phyloP scores from a whole-genome alignment of 2,888 invertebrate species.

The Timema cristinae region DNA sequence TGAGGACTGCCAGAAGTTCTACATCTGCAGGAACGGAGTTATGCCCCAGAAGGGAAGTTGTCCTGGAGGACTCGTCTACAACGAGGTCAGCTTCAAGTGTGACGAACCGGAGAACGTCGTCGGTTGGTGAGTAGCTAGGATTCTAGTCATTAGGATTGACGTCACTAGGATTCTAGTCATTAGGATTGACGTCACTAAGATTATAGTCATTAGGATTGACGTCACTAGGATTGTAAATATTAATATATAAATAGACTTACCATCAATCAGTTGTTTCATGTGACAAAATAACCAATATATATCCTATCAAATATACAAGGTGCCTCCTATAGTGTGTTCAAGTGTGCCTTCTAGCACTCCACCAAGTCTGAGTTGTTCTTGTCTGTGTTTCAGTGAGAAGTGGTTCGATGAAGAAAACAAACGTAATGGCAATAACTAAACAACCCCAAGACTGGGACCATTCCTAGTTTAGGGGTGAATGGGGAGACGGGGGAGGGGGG shows the following conservation, averaged over 20 bases:
- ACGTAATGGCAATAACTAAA: constrained; percentile 28
- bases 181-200: background rate
- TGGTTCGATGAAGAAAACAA: constrained; percentile 57
- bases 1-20: constrained; percentile 77
- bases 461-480: no score
- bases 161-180: background rate
- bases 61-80: constrained; percentile 69
- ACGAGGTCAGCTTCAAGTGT: constrained; percentile 70
- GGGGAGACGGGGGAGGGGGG: no score
- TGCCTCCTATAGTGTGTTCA: no score
- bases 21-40: constrained; percentile 73
- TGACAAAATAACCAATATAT: no score
- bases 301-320: no score
- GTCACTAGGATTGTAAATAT: background rate
- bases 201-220: background rate
- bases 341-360: no score
- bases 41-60: constrained; percentile 74
- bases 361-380: constrained; percentile 16
- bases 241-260: no score
- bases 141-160: background rate
- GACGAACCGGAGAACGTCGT: constrained; percentile 71
- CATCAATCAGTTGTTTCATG: no score
- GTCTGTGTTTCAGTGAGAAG: constrained; percentile 59
- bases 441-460: no score
- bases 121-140: constrained; percentile 60